Evolutionary conservation across 1,140 invertebrate genomes (phyloP).

Genomic region (Phymastichus coffea): DNA sequence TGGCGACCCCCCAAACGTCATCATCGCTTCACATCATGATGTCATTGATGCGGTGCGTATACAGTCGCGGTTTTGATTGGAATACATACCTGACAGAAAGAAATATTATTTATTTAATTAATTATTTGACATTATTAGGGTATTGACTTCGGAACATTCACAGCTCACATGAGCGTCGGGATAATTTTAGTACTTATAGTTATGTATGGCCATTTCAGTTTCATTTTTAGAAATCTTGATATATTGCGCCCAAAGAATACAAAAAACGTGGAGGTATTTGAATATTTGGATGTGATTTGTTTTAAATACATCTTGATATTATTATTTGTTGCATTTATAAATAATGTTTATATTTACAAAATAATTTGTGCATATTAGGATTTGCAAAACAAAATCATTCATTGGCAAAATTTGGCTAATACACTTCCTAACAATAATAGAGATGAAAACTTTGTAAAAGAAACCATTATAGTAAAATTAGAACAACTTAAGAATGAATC

Average conservation of each 20-base stretch:
- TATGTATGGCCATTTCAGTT: constrained; percentile 71
- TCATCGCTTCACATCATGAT: constrained; percentile 76
- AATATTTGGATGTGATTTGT: too few relatives aligned
- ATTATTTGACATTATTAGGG: constrained; percentile 64
- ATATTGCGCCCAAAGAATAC: constrained; percentile 71
- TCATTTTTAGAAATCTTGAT: constrained; percentile 72
- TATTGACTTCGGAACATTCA: constrained; percentile 79
- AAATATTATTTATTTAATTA: too few relatives aligned
- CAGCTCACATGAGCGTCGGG: constrained; percentile 76
- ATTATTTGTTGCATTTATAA: too few relatives aligned
- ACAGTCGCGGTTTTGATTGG: too few relatives aligned
- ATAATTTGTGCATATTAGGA: constrained; percentile 59
- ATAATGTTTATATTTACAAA: too few relatives aligned
- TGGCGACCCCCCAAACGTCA: constrained; percentile 89
- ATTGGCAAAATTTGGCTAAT: constrained; percentile 79
- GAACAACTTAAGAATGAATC: too few relatives aligned
- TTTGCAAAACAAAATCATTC: constrained; percentile 77
- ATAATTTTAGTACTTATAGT: constrained; percentile 69
- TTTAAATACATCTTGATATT: too few relatives aligned
- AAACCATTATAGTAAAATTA: too few relatives aligned
- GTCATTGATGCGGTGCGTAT: constrained; percentile 66
- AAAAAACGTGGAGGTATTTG: constrained; percentile 63
- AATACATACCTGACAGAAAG: too few relatives aligned
- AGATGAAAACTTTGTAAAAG: constrained; percentile 78
- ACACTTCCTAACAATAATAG: constrained; percentile 80